Conservation (phyloP, 2,888 invertebrate genomes). For the Noctua pronuba region DNA sequence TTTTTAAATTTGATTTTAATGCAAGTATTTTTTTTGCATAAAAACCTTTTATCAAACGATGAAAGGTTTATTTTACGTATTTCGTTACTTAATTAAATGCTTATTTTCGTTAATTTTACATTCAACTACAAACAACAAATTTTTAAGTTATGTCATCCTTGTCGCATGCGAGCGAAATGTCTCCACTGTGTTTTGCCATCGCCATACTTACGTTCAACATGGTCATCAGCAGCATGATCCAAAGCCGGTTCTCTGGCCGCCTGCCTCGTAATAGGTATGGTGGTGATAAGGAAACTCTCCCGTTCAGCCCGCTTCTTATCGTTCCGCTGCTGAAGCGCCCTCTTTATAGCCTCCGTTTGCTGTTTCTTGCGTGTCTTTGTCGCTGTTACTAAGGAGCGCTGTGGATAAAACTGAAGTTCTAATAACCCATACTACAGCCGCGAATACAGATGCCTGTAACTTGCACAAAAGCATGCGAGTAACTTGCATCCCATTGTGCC, state of each 20-base stretch:
- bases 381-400: slow-evolving; percentile 98
- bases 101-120: too few species aligned
- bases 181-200: not conserved
- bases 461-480: not conserved
- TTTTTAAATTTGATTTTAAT: too few species aligned
- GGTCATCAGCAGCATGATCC: slow-evolving; percentile 96
- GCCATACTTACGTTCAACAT: slow-evolving; percentile 93
- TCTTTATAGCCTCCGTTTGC: slow-evolving; percentile 99
- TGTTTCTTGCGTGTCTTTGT: slow-evolving; percentile 99
- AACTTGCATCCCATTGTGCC: not conserved
- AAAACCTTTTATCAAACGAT: too few species aligned
- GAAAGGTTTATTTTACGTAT: too few species aligned
- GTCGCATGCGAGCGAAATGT: too few species aligned
- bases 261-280: slow-evolving; percentile 98
- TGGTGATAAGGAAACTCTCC: slow-evolving; percentile 98
- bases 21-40: too few species aligned
- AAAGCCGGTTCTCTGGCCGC: slow-evolving; percentile 99
- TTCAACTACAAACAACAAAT: too few species aligned
- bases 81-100: too few species aligned
- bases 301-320: slow-evolving; percentile 98
- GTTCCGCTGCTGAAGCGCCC: slow-evolving; percentile 98
- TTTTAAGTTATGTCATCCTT: too few species aligned
- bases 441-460: not conserved
- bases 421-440: not conserved
- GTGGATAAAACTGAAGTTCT: slow-evolving; percentile 39